Conservation (phyloP, 2,888 invertebrate genomes). For the Acanthopleura granulata region DNA sequence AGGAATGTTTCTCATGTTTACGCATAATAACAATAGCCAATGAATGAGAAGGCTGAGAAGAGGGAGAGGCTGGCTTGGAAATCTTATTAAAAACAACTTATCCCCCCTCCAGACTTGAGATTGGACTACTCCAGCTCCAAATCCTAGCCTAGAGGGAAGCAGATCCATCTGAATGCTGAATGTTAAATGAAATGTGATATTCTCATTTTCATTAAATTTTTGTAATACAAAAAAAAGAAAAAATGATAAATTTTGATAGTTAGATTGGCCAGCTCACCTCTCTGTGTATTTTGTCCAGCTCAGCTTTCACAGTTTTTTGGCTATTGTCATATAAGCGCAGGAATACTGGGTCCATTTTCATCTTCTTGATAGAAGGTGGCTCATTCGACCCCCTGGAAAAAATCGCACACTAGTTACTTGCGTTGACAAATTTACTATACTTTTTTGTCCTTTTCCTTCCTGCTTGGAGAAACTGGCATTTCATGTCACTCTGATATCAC, state of each 20-base stretch:
- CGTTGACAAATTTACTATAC: not conserved
- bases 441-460: not conserved
- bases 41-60: not conserved
- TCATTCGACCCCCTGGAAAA: constrained; percentile 70
- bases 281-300: constrained; percentile 30
- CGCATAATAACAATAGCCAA: too few species aligned
- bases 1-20: too few species aligned
- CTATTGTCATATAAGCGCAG: constrained; percentile 32
- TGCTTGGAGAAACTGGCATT: constrained; percentile 7
- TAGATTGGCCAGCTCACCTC: constrained; percentile 28
- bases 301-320: constrained; percentile 34
- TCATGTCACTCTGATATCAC: constrained; percentile 9
- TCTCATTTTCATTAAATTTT: constrained; percentile 4
- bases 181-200: constrained; percentile 5
- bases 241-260: constrained; percentile 2
- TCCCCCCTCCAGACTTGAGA: constrained; percentile 5
- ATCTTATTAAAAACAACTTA: constrained; percentile 6
- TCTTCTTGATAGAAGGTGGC: constrained; percentile 22
- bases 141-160: constrained; percentile 1
- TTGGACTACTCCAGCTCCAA: constrained; percentile 8
- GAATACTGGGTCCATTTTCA: constrained; percentile 29
- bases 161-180: not conserved
- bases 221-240: not conserved
- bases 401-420: constrained; percentile 1
- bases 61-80: constrained; percentile 15